A percentile compares a stretch with the other conserved stretches of the same genome.
Conservation (phyloP, 2,797 vertebrate genomes). For the Amblyopsis hoosieri region DNA sequence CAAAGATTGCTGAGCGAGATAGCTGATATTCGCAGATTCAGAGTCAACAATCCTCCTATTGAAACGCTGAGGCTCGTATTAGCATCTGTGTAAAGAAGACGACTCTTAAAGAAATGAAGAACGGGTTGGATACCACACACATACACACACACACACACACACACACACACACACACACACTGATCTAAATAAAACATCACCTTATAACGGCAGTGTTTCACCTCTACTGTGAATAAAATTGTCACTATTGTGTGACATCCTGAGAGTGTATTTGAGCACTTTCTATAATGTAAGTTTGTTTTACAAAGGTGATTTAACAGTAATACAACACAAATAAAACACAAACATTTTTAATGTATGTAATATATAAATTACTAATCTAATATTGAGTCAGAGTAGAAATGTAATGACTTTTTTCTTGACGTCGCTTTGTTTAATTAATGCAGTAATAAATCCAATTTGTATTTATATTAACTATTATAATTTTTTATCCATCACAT, state of each 20-base stretch:
- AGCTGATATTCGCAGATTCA: slow-evolving; percentile 62
- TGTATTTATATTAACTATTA: too few relatives aligned
- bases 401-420: too few relatives aligned
- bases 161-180: slow-evolving; percentile 34
- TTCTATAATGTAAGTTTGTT: neutral
- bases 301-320: too few relatives aligned
- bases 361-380: too few relatives aligned
- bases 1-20: slow-evolving; percentile 71
- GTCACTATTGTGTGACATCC: too few relatives aligned
- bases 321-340: too few relatives aligned
- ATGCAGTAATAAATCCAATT: too few relatives aligned
- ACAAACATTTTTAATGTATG: too few relatives aligned
- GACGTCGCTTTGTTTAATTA: too few relatives aligned
- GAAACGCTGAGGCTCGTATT: slow-evolving; percentile 72
- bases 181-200: slow-evolving; percentile 37
- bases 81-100: slow-evolving; percentile 73
- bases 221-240: neutral
- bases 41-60: slow-evolving; percentile 72
- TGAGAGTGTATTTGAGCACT: slow-evolving; percentile 12
- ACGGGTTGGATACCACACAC: slow-evolving; percentile 66
- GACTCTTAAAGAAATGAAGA: slow-evolving; percentile 75
- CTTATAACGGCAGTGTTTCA: slow-evolving; percentile 2
- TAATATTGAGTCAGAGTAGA: too few relatives aligned
- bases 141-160: slow-evolving; percentile 61
- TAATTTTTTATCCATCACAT: too few relatives aligned